Evolutionary conservation across 2,113 vertebrate genomes (phyloP).

Genomic region (Apus apus): DNA sequence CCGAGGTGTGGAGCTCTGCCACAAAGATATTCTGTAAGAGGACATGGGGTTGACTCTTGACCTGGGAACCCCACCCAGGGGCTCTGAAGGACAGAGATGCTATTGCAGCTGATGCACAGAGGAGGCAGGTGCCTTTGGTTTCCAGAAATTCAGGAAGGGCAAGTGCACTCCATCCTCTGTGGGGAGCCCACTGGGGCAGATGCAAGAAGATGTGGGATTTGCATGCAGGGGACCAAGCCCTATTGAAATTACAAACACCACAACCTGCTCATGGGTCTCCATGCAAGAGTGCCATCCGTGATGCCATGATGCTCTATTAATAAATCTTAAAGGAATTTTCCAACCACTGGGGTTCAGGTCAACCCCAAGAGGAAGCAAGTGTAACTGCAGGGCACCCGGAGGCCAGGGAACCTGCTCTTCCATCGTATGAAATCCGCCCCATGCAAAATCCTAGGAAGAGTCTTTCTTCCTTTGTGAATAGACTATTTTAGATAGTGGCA

Average conservation of each 20-base stretch:
- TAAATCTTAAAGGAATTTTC: background rate
- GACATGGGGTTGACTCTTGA: background rate
- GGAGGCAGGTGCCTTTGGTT: background rate
- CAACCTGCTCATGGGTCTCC: rapidly evolving
- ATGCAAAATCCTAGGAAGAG: background rate
- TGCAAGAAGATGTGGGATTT: background rate
- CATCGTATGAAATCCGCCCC: background rate
- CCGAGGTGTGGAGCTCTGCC: no score
- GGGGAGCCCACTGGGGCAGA: background rate
- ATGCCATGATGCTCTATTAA: background rate
- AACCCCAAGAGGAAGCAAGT: background rate
- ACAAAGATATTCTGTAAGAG: no score
- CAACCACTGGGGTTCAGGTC: background rate
- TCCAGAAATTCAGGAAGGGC: background rate
- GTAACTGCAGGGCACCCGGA: background rate
- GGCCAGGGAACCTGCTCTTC: background rate
- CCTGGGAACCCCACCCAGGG: background rate
- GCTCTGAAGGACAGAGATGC: background rate
- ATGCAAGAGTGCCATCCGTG: rapidly evolving
- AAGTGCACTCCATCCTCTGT: background rate
- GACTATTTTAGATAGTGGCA: conserved; percentile 29
- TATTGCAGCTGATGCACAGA: background rate
- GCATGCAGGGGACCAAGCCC: background rate
- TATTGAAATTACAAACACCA: background rate
- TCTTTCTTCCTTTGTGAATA: conserved; percentile 39